phyloP scores from a whole-genome alignment of 2,113 vertebrate species.

The Upupa epops region DNA sequence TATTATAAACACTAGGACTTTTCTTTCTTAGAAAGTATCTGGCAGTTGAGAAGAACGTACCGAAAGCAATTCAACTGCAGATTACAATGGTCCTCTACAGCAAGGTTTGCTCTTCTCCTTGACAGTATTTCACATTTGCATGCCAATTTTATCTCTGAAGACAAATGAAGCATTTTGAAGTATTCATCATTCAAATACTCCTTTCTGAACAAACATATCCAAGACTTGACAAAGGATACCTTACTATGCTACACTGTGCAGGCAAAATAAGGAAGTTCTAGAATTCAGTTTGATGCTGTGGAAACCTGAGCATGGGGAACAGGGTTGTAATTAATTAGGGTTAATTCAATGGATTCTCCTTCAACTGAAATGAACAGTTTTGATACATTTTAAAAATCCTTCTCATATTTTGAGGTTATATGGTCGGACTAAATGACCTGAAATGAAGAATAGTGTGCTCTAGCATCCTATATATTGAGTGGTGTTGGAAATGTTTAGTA shows the following conservation, averaged over 20 bases:
- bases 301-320: background rate
- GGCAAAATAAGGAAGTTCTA: background rate
- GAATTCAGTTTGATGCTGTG: background rate
- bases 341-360: background rate
- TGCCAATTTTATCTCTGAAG: background rate
- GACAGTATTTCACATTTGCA: background rate
- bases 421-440: background rate
- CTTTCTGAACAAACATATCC: background rate
- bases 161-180: conserved; percentile 8
- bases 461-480: background rate
- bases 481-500: background rate
- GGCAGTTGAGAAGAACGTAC: background rate
- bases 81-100: background rate
- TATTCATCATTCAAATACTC: background rate
- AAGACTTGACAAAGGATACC: background rate
- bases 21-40: background rate
- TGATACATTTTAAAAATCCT: background rate
- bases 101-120: background rate
- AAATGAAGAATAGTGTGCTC: background rate
- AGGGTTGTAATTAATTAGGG: background rate
- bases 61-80: background rate
- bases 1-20: background rate
- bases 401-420: background rate
- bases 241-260: background rate
- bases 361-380: background rate